These are phyloP conservation scores for Lanius ludovicianus DNA, from an alignment of 2,113 vertebrate genomes.

Conservation along the genomic window DNA sequence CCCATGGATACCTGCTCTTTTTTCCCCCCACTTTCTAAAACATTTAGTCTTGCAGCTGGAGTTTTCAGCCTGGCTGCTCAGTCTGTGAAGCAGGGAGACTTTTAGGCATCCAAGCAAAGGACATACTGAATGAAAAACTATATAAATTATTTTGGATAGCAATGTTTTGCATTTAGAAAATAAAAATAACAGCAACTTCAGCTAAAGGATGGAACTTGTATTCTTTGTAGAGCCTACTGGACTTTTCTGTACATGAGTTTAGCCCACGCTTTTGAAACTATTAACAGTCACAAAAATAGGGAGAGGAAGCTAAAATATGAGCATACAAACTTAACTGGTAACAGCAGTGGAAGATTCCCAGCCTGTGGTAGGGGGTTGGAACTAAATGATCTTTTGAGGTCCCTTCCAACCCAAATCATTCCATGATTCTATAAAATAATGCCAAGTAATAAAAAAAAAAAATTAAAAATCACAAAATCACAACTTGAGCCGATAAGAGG, in stretches of 20 bases:
- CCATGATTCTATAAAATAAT: neutral
- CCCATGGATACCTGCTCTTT: neutral
- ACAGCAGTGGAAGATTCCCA: neutral
- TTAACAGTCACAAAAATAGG: neutral
- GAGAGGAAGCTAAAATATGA: neutral
- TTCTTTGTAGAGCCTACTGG: neutral
- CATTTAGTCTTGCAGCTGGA: neutral
- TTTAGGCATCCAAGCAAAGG: neutral
- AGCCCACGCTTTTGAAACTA: neutral
- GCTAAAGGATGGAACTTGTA: neutral
- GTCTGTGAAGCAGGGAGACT: neutral
- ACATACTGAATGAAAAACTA: neutral
- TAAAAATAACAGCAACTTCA: neutral
- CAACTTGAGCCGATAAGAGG: neutral
- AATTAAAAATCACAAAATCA: neutral
- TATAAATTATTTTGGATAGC: accelerated
- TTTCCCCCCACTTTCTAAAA: accelerated
- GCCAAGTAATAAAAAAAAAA: neutral
- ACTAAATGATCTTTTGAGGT: neutral
- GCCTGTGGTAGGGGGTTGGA: no score
- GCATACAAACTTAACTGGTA: neutral
- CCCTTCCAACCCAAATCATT: neutral
- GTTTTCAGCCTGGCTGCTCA: neutral
- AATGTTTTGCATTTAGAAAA: neutral
- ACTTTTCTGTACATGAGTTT: neutral